These are phyloP conservation scores for Lacerta viridis DNA, from an alignment of 2,797 vertebrate genomes.

Conservation along the genomic window DNA sequence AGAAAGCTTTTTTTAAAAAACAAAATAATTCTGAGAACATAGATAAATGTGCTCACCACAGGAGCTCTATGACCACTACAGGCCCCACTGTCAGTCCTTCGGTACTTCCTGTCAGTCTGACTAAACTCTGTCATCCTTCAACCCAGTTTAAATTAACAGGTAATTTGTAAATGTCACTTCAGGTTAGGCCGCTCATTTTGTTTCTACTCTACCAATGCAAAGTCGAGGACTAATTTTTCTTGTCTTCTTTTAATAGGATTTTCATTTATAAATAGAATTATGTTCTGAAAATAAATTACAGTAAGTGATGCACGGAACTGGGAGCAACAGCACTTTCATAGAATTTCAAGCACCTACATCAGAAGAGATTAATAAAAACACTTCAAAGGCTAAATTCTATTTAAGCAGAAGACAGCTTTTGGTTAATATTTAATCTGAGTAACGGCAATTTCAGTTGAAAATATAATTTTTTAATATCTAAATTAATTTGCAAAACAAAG, in stretches of 20 bases:
- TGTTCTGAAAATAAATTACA: slow-evolving; percentile 98
- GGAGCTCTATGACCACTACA: slow-evolving; percentile 88
- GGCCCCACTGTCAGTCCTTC: slow-evolving; percentile 90
- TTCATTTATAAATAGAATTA: slow-evolving; percentile 99
- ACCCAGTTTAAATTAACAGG: slow-evolving; percentile 99
- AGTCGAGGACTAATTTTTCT: slow-evolving; percentile 95
- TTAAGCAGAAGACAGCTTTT: slow-evolving; percentile 88
- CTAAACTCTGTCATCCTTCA: slow-evolving; percentile 99
- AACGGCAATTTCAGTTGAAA: slow-evolving; percentile 90
- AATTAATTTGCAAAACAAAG: slow-evolving; percentile 91
- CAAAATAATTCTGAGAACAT: slow-evolving; percentile 70
- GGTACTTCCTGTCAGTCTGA: slow-evolving; percentile 94
- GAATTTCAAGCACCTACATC: slow-evolving; percentile 90
- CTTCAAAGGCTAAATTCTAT: slow-evolving; percentile 93
- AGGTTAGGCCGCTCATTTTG: slow-evolving; percentile 99
- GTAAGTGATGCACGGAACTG: slow-evolving; percentile 92
- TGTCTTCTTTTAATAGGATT: slow-evolving; percentile 98
- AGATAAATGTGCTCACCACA: slow-evolving; percentile 82
- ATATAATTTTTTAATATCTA: slow-evolving; percentile 92
- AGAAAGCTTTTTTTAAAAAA: slow-evolving; percentile 67
- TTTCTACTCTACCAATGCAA: slow-evolving; percentile 95
- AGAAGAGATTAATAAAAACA: slow-evolving; percentile 95
- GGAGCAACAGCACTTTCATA: slow-evolving; percentile 85
- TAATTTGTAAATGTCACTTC: slow-evolving; percentile 99
- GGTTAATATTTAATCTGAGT: slow-evolving; percentile 90